Base-by-base conservation (phyloP, 2,888 invertebrate species). In the Molanna angustata region DNA sequence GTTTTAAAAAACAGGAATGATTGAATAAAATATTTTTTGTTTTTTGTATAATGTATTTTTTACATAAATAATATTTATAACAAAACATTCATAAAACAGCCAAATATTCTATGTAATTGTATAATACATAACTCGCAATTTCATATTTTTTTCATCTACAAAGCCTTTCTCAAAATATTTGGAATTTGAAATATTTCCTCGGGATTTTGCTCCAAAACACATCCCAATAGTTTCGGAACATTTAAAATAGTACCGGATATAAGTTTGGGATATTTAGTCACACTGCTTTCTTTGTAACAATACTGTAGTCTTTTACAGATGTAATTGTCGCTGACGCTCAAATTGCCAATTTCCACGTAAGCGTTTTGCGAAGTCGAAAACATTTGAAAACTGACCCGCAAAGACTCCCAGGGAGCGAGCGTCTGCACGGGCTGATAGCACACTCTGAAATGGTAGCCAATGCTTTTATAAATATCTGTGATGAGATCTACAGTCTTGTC, bases 281-380 rank as follows among this genome's bases (percentile, higher is more conserved):
- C 70, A 56, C 81, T 82, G 7, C 80, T 72, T 35, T 82, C 79
- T 19, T 74, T 74, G 64, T 83, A 86, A 35, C 79, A 83, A 58
- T 90, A 85, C 63, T 88, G 72, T 39, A 94, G 72, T 52, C 93
- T 78, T 67, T 90, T 89, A 61, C 89, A 88, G 20, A 92, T 79
- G 65, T 82, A 93, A 62, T 85, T 82, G 7, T 82, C 83, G 63
- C 83, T 85, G 39, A 85, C 65, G 16, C 89, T 87, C 32, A 93
- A 65, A 68, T 84, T 77, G 0, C 87, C 92, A 33, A 91, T 80
- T 72, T 88, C 86, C 11, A 90, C 66, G 64, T 87, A 90, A 9
- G 71, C 67, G 27, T 81, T 68, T 11, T 76, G 66, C 58, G 80
- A 75, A 7, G 79, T 76, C 1, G 90, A 90, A 77, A 82, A 91